Percentiles rank a stretch among this genome's conserved stretches.
Conservation (phyloP, 2,113 vertebrate species). For the Hyperopisus bebe region DNA sequence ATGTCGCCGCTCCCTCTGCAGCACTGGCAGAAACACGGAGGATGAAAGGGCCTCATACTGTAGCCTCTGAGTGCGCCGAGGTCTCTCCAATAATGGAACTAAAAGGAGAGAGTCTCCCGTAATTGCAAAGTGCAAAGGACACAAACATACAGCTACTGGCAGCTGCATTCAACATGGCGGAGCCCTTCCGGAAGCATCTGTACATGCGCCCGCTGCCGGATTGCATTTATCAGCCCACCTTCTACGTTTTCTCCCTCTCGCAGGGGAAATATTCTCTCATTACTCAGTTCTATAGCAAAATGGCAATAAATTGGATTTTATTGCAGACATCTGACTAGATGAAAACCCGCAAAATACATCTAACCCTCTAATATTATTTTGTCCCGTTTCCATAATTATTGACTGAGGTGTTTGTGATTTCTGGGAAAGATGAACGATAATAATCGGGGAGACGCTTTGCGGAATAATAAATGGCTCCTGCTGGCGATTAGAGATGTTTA, state of each 20-base stretch:
- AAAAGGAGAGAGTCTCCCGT: neutral
- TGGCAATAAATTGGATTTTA: constrained; percentile 59
- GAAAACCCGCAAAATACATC: constrained; percentile 50
- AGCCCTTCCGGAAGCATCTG: neutral
- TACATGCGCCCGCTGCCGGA: constrained; percentile 42
- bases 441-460: constrained; percentile 22
- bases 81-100: neutral
- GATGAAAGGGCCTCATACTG: neutral
- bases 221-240: constrained; percentile 56
- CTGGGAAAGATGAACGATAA: constrained; percentile 49
- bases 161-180: neutral
- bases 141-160: neutral
- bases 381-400: constrained; percentile 36
- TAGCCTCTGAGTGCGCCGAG: neutral
- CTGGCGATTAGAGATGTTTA: neutral
- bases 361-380: constrained; percentile 52
- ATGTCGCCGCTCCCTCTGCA: neutral
- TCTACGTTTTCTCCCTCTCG: constrained; percentile 42
- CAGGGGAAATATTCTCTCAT: constrained; percentile 67
- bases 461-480: neutral
- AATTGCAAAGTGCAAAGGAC: neutral
- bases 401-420: neutral
- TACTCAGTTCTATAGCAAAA: constrained; percentile 37
- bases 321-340: constrained; percentile 49
- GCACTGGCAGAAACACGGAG: neutral